Evolutionary conservation across 2,888 invertebrate species (phyloP).

Genomic region (Mesoligia furuncula): DNA sequence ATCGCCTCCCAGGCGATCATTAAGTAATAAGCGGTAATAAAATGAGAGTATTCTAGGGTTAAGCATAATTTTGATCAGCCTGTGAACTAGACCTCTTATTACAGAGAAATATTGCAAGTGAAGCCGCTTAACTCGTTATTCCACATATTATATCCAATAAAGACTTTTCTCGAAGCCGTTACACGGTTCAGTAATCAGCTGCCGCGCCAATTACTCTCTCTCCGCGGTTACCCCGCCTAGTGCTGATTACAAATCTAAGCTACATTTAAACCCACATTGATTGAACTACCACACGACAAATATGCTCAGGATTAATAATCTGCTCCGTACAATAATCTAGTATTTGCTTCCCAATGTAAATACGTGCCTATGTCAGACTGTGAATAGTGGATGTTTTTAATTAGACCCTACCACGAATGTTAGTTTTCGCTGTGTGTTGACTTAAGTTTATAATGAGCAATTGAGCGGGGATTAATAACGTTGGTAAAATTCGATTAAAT

Average conservation of each 20-base stretch:
- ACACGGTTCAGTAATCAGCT: conserved; percentile 45
- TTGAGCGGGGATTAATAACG: conserved; percentile 2
- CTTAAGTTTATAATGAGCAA: conserved; percentile 37
- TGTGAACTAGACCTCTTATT: background rate
- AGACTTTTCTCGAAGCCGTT: conserved; percentile 36
- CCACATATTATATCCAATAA: conserved; percentile 28
- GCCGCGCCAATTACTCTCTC: conserved; percentile 31
- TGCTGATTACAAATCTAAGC: conserved; percentile 62
- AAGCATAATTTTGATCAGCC: too few species aligned
- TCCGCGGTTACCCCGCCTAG: conserved; percentile 27
- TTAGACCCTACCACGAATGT: conserved; percentile 41
- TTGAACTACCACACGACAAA: conserved; percentile 65
- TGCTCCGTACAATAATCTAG: conserved; percentile 55
- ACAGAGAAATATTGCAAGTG: background rate
- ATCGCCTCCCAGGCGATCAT: too few species aligned
- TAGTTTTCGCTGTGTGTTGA: conserved; percentile 45
- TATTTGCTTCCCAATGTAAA: conserved; percentile 59
- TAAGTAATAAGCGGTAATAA: too few species aligned
- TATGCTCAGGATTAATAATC: conserved; percentile 61
- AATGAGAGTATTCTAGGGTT: too few species aligned
- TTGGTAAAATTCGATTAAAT: conserved; percentile 8
- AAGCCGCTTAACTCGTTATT: conserved; percentile 4
- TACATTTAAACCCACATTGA: conserved; percentile 60
- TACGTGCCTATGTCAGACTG: conserved; percentile 39
- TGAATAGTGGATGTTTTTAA: conserved; percentile 56